Base-by-base conservation (phyloP, 2,113 vertebrate species). In the Ctenodactylus gundi region DNA sequence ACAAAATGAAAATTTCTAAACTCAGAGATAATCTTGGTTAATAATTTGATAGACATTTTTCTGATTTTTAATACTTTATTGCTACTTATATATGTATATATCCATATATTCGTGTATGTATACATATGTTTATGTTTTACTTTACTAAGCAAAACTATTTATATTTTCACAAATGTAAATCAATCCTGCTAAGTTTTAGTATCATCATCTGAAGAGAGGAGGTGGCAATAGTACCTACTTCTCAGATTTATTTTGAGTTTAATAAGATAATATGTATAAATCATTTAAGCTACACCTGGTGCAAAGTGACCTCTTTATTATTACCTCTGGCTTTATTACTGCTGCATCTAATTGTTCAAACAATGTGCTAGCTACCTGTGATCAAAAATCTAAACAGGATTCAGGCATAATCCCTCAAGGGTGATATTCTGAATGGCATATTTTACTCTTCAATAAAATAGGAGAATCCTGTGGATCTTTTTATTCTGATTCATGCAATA, bases 151-250 rank as follows among this genome's bases (percentile, higher is more conserved):
- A 78, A 75, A 82, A 82, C 90, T 51, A 53, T 39, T 0, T 65
- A 20, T 85, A 67, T 96, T 92, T 96, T 92, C 9, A 82, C 6
- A 34, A 72, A 60, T 44, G 44, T 88, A 80, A 73, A 39, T 78
- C 64, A 94, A 17, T 9, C 7, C 46, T 72, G 27, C 60, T 90
- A 75, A 85, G 9, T 17, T 6, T 9, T 23, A 41, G 41, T 73
- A 51, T 88, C 72, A 17, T 90, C 39, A 62, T 77, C 53, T 77
- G 44, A 49, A 83, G 82, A 76, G 53, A 18, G 23, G 2, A 27
- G 4, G 77, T 85, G 27, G 64, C 29, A 53, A 6, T 73, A 62
- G 34, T 41, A 70, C 53, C 4, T 17, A 70, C 27, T 60, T 82
- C 21, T 13, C 36, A 58, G 39, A 6, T 57, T 84, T 41, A 17